Conservation (phyloP, 2,888 invertebrate genomes). For the Atethmia centrago region DNA sequence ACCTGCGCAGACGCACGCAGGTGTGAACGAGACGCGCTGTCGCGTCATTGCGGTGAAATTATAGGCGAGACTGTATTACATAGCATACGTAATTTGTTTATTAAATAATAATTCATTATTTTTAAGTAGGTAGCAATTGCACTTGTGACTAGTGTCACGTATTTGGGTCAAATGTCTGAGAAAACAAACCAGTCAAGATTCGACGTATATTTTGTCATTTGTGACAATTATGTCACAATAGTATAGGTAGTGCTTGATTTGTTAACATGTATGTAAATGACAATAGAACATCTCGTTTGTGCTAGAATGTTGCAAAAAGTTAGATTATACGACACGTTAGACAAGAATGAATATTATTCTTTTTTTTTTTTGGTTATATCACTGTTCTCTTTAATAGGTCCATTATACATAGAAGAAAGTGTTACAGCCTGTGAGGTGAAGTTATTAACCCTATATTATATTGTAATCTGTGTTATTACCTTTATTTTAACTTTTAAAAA, state of each 20-base stretch:
- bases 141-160: neutral
- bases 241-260: conserved; percentile 2
- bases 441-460: too few species aligned
- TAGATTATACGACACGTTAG: too few species aligned
- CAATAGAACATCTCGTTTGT: neutral
- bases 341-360: neutral
- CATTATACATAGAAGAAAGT: too few species aligned
- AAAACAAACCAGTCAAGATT: conserved; percentile 1
- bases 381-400: neutral
- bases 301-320: neutral
- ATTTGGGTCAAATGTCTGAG: conserved; percentile 10
- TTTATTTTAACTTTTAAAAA: too few species aligned
- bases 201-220: neutral
- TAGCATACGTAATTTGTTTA: conserved; percentile 39
- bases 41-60: conserved; percentile 60
- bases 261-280: neutral
- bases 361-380: neutral
- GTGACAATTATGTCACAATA: conserved; percentile 19
- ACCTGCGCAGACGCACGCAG: conserved; percentile 53
- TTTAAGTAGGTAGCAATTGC: neutral
- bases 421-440: too few species aligned
- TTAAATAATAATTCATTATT: conserved; percentile 23
- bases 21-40: conserved; percentile 45
- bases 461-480: too few species aligned
- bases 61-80: conserved; percentile 28